Base-by-base conservation (phyloP, 2,113 vertebrate genomes). In the Mellivora capensis region DNA sequence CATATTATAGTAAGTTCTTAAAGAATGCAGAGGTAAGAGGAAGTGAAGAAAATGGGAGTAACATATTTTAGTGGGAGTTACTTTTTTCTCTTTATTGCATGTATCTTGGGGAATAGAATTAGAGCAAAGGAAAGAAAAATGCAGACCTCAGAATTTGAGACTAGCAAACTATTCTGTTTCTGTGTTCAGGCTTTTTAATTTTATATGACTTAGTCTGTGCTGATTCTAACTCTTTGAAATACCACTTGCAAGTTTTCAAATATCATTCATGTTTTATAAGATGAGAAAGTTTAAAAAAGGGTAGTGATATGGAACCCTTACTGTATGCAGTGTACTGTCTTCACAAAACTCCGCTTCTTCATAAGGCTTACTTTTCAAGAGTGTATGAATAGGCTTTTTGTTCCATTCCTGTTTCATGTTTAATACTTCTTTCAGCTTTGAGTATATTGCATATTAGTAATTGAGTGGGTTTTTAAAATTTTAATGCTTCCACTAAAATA, bases 401-500 rank as follows among this genome's bases (percentile, higher is more conserved):
- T 72, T 93, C 64, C 85, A 29, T 87, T 61, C 31, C 52, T 89
- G 21, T 87, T 74, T 80, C n/a, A 62, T 93, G 76, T 95, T 89
- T 57, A 62, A 81, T 62, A 80, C 37, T 95, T 96, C 29, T 77
- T 87, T 91, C 47, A 49, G 21, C 47, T 82, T 96, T 59, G 20
- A 92, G 39, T 90, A 72, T 88, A 64, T 84, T 92, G 25, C 67
- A 21, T 90, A 29, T 96, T 83, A 88, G 21, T 94, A 93, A 57
- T 23, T 80, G 42, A 83, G 27, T 13, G 4, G 39, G 52, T 59
- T 92, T 25, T 61, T 27, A 4, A 25, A 42, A 42, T 77, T 76
- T 90, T 91, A 77, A 79, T 88, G 77, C 86, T 90, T 83, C 67
- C 57, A 59, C 47, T 88, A 90, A 83, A 87, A 67, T 61, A 96